Conservation (phyloP, 1,140 invertebrate species). For the Anagrus nilaparvatae region DNA sequence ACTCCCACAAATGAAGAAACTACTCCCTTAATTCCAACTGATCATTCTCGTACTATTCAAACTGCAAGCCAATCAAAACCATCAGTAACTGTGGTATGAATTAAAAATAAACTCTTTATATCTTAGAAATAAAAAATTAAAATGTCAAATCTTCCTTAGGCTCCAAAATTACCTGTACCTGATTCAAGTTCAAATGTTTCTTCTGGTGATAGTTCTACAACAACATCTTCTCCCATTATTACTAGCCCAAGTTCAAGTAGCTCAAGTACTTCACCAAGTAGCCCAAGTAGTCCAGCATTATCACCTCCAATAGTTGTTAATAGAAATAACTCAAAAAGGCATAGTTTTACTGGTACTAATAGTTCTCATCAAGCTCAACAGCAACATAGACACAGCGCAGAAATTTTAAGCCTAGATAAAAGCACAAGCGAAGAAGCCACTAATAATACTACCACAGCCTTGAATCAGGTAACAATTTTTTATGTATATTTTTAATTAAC, state of each 20-base stretch:
- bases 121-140: not conserved
- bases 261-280: conserved; percentile 50
- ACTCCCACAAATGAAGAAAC: conserved; percentile 52
- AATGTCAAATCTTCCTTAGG: too few relatives aligned
- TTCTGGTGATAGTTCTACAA: conserved; percentile 44
- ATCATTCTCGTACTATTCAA: conserved; percentile 42
- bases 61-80: conserved; percentile 32
- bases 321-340: conserved; percentile 52
- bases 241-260: conserved; percentile 49
- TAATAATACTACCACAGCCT: too few relatives aligned
- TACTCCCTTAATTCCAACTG: conserved; percentile 48
- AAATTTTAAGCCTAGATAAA: conserved; percentile 57
- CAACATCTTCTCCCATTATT: conserved; percentile 51
- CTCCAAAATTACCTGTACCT: conserved; percentile 31
- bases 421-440: too few relatives aligned
- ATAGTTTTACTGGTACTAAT: conserved; percentile 56
- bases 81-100: conserved; percentile 30
- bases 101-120: not conserved
- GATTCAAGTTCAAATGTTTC: conserved; percentile 47
- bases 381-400: conserved; percentile 60
- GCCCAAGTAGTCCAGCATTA: conserved; percentile 38
- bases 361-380: conserved; percentile 43
- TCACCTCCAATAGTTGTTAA: conserved; percentile 37
- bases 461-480: too few relatives aligned
- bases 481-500: too few relatives aligned